Conservation (phyloP, 2,888 invertebrate genomes). For the Pandemis heparana region DNA sequence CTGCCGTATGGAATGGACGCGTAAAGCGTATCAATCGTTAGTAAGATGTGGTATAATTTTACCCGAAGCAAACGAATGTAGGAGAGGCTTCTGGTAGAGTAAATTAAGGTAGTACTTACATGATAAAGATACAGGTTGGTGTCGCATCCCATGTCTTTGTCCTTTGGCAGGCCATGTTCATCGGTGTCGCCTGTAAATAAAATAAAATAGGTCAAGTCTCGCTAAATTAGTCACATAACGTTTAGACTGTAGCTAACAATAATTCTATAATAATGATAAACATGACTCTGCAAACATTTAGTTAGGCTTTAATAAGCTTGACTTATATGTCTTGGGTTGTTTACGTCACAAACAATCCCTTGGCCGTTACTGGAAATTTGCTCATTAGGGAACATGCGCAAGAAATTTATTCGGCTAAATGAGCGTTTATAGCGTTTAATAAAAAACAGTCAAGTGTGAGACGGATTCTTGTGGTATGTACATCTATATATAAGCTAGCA, state of each 20-base stretch:
- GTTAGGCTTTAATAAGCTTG: constrained; percentile 22
- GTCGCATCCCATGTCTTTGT: constrained; percentile 91
- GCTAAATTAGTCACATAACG: not conserved
- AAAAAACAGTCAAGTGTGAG: too few relatives aligned
- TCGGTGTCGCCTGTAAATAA: constrained; percentile 88
- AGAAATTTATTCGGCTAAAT: not conserved
- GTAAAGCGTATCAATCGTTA: too few relatives aligned
- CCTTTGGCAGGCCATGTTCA: constrained; percentile 87
- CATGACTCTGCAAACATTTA: not conserved
- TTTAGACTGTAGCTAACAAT: not conserved
- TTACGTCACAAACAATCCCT: constrained; percentile 12
- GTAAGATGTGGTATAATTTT: too few relatives aligned
- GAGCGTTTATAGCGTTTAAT: not conserved
- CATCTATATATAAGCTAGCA: too few relatives aligned
- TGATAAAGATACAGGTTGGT: constrained; percentile 95
- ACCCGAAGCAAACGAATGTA: too few relatives aligned
- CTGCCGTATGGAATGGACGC: too few relatives aligned
- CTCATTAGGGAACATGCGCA: not conserved
- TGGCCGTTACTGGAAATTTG: not conserved
- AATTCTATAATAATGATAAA: not conserved
- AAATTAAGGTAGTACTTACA: constrained; percentile 81
- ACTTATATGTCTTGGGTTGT: constrained; percentile 16
- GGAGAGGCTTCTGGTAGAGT: not conserved
- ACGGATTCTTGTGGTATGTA: too few relatives aligned
- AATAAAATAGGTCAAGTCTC: constrained; percentile 43